Evolutionary conservation across 2,888 invertebrate genomes (phyloP).

Genomic region (Perizoma affinitatum): DNA sequence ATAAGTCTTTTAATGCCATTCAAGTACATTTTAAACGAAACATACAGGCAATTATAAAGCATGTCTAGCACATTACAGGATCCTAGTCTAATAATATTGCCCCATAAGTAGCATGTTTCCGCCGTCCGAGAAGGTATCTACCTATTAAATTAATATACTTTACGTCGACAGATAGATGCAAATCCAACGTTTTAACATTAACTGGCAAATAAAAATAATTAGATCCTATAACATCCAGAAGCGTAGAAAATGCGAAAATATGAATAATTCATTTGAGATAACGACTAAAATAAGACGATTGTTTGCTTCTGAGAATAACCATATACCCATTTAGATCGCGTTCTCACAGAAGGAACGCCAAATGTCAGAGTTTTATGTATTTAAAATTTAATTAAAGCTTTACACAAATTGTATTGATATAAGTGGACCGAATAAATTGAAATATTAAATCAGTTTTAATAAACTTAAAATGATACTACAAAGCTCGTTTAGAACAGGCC

Average conservation of each 20-base stretch:
- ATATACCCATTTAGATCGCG: slow-evolving; percentile 50
- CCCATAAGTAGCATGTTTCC: slow-evolving; percentile 4
- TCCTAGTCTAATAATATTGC: neutral
- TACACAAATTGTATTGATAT: neutral
- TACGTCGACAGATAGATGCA: slow-evolving; percentile 34
- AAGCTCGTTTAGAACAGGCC: slow-evolving; percentile 47
- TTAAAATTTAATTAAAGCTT: neutral
- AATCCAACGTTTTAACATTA: slow-evolving; percentile 16
- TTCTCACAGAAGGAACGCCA: slow-evolving; percentile 38
- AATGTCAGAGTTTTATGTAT: slow-evolving; percentile 17
- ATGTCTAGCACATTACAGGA: neutral
- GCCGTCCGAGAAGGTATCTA: slow-evolving; percentile 3
- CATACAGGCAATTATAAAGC: neutral
- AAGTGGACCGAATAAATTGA: no score
- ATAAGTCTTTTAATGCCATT: no score
- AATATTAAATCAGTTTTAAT: slow-evolving; percentile 8
- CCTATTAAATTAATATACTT: slow-evolving; percentile 37
- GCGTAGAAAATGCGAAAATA: slow-evolving; percentile 70
- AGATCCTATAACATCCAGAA: slow-evolving; percentile 52
- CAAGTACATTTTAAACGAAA: neutral
- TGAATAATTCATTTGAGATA: slow-evolving; percentile 76
- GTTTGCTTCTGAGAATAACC: slow-evolving; percentile 67
- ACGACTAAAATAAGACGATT: slow-evolving; percentile 75
- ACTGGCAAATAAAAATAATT: slow-evolving; percentile 55
- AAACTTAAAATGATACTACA: slow-evolving; percentile 22